phyloP scores from a whole-genome alignment of 2,113 vertebrate species.

The Caretta caretta region DNA sequence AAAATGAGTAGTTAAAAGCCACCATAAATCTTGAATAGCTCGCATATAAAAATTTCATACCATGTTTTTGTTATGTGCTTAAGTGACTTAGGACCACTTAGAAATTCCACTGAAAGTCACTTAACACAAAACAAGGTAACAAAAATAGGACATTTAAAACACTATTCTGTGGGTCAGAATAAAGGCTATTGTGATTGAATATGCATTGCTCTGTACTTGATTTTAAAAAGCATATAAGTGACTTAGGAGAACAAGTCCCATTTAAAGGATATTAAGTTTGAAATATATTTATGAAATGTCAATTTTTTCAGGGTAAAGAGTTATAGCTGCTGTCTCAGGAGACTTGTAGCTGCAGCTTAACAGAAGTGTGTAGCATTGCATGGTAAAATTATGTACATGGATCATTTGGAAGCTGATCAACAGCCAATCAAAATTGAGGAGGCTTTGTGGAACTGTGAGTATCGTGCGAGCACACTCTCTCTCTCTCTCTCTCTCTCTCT shows the following conservation, averaged over 20 bases:
- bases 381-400: neutral
- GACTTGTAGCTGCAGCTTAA: neutral
- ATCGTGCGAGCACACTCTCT: neutral
- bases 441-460: neutral
- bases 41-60: neutral
- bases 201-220: neutral
- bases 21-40: neutral
- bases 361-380: neutral
- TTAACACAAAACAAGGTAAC: neutral
- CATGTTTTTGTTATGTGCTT: no score
- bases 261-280: neutral
- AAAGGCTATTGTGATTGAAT: neutral
- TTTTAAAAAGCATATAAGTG: neutral
- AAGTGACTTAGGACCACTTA: neutral
- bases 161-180: neutral
- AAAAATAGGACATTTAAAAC: neutral
- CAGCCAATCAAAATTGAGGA: neutral
- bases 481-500: neutral
- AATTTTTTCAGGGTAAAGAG: neutral
- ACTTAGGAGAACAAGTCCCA: neutral
- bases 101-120: neutral
- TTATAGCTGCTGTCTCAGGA: neutral
- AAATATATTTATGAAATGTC: neutral
- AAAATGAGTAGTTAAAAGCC: neutral
- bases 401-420: neutral